These are phyloP conservation scores for Alauda arvensis DNA, from an alignment of 2,797 vertebrate genomes.

Conservation along the genomic window DNA sequence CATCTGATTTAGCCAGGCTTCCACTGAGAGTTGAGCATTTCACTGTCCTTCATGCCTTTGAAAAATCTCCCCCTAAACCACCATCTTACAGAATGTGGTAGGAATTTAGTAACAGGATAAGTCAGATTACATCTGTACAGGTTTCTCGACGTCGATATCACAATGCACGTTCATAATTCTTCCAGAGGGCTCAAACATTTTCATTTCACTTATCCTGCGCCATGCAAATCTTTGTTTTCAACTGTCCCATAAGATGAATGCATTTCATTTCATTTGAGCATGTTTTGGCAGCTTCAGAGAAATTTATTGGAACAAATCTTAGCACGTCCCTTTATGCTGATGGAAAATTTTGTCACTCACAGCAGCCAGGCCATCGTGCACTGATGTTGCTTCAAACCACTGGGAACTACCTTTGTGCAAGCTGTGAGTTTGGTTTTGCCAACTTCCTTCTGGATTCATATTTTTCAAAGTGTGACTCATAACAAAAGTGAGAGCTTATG, in stretches of 20 bases:
- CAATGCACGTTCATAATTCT: neutral
- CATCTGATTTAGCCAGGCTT: conserved; percentile 44
- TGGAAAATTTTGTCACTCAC: neutral
- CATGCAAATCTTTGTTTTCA: neutral
- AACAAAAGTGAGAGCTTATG: conserved; percentile 21
- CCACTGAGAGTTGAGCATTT: conserved; percentile 17
- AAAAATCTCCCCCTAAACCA: conserved; percentile 6
- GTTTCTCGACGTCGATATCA: neutral
- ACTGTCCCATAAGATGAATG: neutral
- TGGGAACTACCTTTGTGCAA: neutral
- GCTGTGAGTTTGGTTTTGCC: neutral
- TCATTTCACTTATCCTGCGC: neutral
- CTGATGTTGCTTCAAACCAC: neutral
- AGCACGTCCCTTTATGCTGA: neutral
- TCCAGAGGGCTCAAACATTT: neutral
- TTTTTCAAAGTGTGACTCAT: neutral
- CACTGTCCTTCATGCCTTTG: conserved; percentile 22
- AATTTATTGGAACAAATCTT: neutral
- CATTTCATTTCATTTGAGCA: neutral
- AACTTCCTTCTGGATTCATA: neutral
- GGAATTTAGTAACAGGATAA: neutral
- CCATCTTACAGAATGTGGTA: neutral
- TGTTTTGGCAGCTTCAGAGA: neutral
- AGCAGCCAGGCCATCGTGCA: neutral
- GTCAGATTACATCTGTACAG: neutral